phyloP scores from a whole-genome alignment of 2,113 vertebrate genomes.

The Hippopotamus amphibius region DNA sequence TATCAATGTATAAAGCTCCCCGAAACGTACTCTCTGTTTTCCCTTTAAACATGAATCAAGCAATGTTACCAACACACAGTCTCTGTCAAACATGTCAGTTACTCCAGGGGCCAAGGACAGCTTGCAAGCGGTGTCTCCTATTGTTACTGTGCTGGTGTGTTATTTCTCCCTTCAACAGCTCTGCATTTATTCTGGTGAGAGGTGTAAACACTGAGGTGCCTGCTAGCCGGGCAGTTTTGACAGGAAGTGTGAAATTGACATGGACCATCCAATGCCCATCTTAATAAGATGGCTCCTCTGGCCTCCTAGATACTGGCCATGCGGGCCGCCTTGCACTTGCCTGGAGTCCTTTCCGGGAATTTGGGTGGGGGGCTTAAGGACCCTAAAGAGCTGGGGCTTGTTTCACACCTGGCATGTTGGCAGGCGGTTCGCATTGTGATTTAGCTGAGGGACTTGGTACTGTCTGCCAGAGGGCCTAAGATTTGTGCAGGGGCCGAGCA shows the following conservation, averaged over 20 bases:
- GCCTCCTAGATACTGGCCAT: neutral
- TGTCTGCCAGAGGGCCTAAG: slow-evolving; percentile 36
- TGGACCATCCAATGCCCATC: neutral
- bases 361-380: neutral
- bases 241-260: neutral
- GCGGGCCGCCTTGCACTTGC: neutral
- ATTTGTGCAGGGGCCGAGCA: neutral
- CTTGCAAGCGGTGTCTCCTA: slow-evolving; percentile 58
- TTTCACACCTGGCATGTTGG: slow-evolving; percentile 6
- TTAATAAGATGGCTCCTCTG: neutral
- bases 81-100: slow-evolving; percentile 75
- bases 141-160: neutral
- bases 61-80: neutral
- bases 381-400: neutral
- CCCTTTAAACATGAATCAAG: slow-evolving; percentile 60
- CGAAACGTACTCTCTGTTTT: slow-evolving; percentile 35
- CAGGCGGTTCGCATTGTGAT: neutral
- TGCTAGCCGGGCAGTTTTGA: neutral
- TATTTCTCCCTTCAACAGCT: neutral
- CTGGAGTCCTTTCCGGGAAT: neutral
- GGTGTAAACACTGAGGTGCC: neutral
- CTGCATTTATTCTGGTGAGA: slow-evolving; percentile 54
- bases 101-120: slow-evolving; percentile 65
- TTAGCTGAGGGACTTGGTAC: neutral
- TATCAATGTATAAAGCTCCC: slow-evolving; percentile 57